These are phyloP conservation scores for Acomys russatus DNA, from an alignment of 2,797 vertebrate species.

Conservation along the genomic window DNA sequence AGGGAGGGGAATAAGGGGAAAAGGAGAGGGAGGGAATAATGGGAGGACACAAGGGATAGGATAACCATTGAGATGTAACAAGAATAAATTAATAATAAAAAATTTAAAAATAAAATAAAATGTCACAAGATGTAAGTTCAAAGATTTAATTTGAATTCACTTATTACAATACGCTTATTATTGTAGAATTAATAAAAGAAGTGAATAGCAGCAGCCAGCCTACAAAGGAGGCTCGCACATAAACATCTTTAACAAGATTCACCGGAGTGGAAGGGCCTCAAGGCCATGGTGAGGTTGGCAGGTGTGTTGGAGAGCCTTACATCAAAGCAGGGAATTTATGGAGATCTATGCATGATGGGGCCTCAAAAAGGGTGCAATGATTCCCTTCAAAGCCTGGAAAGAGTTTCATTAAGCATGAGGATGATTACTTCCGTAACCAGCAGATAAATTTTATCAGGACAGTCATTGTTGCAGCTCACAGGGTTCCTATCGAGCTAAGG, in stretches of 20 bases:
- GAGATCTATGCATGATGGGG: not conserved
- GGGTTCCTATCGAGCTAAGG: not conserved
- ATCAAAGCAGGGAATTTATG: not conserved
- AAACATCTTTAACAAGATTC: not conserved
- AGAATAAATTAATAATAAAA: too few relatives aligned
- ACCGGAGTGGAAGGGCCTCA: not conserved
- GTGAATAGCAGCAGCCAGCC: too few relatives aligned
- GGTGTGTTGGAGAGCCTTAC: not conserved
- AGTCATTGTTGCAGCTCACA: not conserved
- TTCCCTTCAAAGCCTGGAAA: not conserved
- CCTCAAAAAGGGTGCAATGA: not conserved
- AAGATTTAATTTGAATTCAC: not conserved
- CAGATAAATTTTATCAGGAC: not conserved
- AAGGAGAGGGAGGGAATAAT: too few relatives aligned
- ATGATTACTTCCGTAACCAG: not conserved
- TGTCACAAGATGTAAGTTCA: not conserved
- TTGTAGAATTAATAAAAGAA: not conserved
- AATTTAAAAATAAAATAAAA: too few relatives aligned
- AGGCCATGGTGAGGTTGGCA: not conserved
- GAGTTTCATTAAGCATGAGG: not conserved
- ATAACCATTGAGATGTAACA: too few relatives aligned
- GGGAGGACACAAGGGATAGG: too few relatives aligned
- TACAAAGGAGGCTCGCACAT: not conserved
- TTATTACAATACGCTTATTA: not conserved
- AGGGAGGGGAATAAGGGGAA: too few relatives aligned